Conservation (phyloP, 92 coral and sea anemone species). For the Zoanthus solanderi region DNA sequence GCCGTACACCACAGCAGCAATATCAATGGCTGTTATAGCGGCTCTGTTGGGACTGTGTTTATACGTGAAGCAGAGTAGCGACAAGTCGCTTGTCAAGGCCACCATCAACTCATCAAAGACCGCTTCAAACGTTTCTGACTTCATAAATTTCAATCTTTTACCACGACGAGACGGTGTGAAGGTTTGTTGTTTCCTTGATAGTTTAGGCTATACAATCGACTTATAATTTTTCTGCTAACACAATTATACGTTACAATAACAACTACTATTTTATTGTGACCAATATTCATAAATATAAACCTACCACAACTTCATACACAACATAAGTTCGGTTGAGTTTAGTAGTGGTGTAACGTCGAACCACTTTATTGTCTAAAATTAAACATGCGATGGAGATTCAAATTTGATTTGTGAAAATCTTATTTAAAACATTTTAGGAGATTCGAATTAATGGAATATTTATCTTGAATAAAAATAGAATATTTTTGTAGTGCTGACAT, state of each 20-base stretch:
- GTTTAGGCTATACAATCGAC: not conserved
- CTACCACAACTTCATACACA: too few species aligned
- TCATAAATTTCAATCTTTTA: slow-evolving; percentile 60
- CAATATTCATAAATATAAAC: too few species aligned
- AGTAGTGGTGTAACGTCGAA: too few species aligned
- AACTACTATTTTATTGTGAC: too few species aligned
- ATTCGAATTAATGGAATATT: too few species aligned
- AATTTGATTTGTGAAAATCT: too few species aligned
- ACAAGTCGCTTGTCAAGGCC: not conserved
- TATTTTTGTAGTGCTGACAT: too few species aligned
- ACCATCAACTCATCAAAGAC: not conserved
- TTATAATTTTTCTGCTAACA: not conserved
- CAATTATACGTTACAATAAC: not conserved
- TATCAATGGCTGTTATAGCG: slow-evolving; percentile 60
- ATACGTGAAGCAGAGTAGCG: slow-evolving; percentile 52
- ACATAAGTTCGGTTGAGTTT: too few species aligned
- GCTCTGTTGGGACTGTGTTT: slow-evolving; percentile 60
- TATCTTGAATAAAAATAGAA: too few species aligned
- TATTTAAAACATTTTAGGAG: too few species aligned
- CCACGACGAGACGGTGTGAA: slow-evolving; percentile 83
- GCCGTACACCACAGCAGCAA: slow-evolving; percentile 53
- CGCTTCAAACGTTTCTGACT: slow-evolving; percentile 19
- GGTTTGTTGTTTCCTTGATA: slow-evolving; percentile 48
- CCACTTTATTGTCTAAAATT: too few species aligned
- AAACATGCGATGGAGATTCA: too few species aligned